phyloP scores from a whole-genome alignment of 2,888 invertebrate genomes.

The Sphinx pinastri region DNA sequence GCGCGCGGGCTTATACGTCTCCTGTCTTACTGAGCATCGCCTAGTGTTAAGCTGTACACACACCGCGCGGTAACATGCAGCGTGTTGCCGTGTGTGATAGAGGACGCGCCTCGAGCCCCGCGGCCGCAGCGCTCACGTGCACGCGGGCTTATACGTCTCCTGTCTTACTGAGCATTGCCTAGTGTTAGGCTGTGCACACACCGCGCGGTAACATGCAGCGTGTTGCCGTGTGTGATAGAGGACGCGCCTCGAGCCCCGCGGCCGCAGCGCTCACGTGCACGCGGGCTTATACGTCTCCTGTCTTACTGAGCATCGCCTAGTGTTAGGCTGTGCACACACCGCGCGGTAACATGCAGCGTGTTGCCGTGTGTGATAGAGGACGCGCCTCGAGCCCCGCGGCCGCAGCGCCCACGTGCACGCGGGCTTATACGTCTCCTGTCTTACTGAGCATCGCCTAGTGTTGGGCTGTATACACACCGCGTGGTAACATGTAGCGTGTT shows the following conservation, averaged over 20 bases:
- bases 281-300: conserved; percentile 75
- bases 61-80: conserved; percentile 28
- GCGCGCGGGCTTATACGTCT: conserved; percentile 72
- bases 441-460: conserved; percentile 52
- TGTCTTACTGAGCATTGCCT: conserved; percentile 57
- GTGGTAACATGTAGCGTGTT: conserved; percentile 14
- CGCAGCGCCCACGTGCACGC: conserved; percentile 68
- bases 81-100: background rate
- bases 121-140: conserved; percentile 69
- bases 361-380: background rate
- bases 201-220: conserved; percentile 25
- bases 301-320: conserved; percentile 56
- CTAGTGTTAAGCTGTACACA: conserved; percentile 53
- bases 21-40: conserved; percentile 58
- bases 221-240: background rate
- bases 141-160: conserved; percentile 74
- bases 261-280: conserved; percentile 68
- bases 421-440: conserved; percentile 76
- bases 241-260: conserved; percentile 46
- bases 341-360: conserved; percentile 19
- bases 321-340: conserved; percentile 46
- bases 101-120: conserved; percentile 41
- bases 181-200: conserved; percentile 51
- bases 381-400: conserved; percentile 51
- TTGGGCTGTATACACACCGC: conserved; percentile 45